A percentile compares a stretch with the other conserved stretches of the same genome.
Evolutionary conservation across 2,797 vertebrate species (phyloP).

Genomic region (Poeciliopsis infans): DNA sequence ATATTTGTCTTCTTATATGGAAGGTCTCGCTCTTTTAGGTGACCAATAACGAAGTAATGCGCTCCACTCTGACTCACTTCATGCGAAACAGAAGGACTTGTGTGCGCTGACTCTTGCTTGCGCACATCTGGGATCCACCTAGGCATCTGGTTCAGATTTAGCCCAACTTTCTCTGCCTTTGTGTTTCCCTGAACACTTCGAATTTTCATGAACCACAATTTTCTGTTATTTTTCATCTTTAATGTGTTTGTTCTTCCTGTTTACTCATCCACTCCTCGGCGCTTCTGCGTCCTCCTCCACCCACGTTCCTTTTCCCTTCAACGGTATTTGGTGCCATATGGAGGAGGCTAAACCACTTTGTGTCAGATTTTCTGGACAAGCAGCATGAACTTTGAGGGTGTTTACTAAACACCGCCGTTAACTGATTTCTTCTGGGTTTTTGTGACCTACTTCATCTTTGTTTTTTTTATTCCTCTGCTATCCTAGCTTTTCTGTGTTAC

Average conservation of each 20-base stretch:
- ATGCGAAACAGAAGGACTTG: conserved; percentile 31
- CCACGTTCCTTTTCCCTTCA: conserved; percentile 37
- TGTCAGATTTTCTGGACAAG: conserved; percentile 31
- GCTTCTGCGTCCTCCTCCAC: conserved; percentile 32
- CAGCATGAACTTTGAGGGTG: conserved; percentile 15
- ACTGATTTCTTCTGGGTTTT: conserved; percentile 9
- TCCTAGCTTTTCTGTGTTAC: conserved; percentile 3
- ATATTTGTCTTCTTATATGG: conserved; percentile 43
- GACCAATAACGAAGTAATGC: conserved; percentile 56
- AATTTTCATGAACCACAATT: conserved; percentile 11
- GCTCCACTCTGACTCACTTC: conserved; percentile 31
- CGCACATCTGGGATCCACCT: conserved; percentile 69
- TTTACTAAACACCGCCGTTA: conserved; percentile 23
- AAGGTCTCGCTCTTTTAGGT: conserved; percentile 31
- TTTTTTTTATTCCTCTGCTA: neutral
- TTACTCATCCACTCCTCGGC: conserved; percentile 16
- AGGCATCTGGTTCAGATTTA: conserved; percentile 70
- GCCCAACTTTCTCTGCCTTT: conserved; percentile 44
- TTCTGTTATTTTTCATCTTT: conserved; percentile 21
- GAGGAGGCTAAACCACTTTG: conserved; percentile 26
- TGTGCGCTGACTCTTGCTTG: conserved; percentile 29
- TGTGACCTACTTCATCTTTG: neutral
- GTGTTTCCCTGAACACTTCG: conserved; percentile 35
- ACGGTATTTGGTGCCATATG: conserved; percentile 30
- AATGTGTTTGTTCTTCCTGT: conserved; percentile 35